Evolutionary conservation across 92 coral and sea anemone genomes (phyloP).

Genomic region (Umimayanthus kanabou): DNA sequence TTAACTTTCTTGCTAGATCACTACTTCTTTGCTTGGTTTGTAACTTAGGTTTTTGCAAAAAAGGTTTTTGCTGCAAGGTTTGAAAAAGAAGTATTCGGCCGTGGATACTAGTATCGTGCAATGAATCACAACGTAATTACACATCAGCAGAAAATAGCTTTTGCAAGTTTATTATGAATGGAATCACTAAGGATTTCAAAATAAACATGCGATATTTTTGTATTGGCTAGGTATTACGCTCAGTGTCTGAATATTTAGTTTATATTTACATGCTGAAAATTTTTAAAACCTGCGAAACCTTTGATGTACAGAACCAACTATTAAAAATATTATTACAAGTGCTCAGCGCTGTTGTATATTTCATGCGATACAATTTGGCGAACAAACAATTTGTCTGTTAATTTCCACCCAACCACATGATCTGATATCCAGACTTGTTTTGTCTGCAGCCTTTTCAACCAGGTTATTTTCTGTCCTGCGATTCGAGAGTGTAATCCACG

Average conservation of each 20-base stretch:
- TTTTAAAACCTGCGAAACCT: neutral
- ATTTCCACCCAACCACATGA: neutral
- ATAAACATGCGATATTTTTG: neutral
- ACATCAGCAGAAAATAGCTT: neutral
- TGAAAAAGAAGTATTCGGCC: neutral
- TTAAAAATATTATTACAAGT: neutral
- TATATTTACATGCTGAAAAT: neutral
- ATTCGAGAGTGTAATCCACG: constrained; percentile 98
- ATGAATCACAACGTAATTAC: neutral
- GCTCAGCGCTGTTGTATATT: neutral
- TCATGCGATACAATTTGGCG: neutral
- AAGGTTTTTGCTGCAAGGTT: neutral
- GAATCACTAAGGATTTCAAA: neutral
- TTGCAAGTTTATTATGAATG: neutral
- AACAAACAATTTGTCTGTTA: neutral
- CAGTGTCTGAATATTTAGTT: neutral
- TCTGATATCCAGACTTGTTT: constrained; percentile 24
- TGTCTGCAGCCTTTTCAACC: constrained; percentile 86
- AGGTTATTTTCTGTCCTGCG: constrained; percentile 95
- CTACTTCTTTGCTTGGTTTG: neutral
- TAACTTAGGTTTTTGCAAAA: too few relatives aligned
- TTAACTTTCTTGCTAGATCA: neutral
- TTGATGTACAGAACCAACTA: neutral
- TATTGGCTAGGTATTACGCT: neutral
- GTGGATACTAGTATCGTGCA: neutral